phyloP scores from a whole-genome alignment of 2,888 invertebrate genomes.

The Drosophila fungiperda region DNA sequence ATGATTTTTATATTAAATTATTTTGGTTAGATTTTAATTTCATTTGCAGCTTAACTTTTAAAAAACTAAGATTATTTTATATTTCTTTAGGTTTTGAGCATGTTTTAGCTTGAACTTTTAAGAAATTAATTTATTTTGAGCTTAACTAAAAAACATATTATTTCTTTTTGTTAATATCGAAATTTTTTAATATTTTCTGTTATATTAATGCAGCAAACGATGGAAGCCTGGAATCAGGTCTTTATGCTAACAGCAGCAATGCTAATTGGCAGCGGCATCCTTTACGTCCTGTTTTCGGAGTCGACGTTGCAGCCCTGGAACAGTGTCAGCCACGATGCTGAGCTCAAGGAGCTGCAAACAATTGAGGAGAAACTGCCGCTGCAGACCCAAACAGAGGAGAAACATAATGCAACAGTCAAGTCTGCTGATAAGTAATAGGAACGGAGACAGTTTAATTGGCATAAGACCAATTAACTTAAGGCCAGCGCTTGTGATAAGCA shows the following conservation, averaged over 20 bases:
- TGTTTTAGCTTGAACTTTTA: no score
- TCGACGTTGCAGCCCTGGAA: conserved; percentile 88
- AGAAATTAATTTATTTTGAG: no score
- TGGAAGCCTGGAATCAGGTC: conserved; percentile 87
- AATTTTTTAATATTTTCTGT: conserved; percentile 18
- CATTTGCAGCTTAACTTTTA: not conserved
- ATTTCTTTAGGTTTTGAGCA: not conserved
- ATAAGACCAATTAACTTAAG: conserved; percentile 61
- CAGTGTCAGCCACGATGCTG: conserved; percentile 61
- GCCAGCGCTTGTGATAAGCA: conserved; percentile 46
- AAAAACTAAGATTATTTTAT: not conserved
- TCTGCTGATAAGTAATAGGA: conserved; percentile 37
- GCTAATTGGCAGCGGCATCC: conserved; percentile 86
- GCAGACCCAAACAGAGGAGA: conserved; percentile 4
- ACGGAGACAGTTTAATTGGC: conserved; percentile 57
- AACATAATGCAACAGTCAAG: conserved; percentile 29
- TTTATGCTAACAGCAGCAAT: conserved; percentile 87
- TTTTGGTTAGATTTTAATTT: no score
- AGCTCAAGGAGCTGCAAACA: conserved; percentile 77
- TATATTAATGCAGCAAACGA: conserved; percentile 86
- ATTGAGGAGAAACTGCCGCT: conserved; percentile 63
- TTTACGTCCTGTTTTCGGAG: conserved; percentile 87
- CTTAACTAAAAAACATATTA: not conserved
- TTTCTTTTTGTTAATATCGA: not conserved
- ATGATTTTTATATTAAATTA: not conserved